A percentile compares a stretch with the other conserved stretches of the same genome.
Evolutionary conservation across 2,797 vertebrate species (phyloP).

Genomic region (Synaphobranchus kaupii): DNA sequence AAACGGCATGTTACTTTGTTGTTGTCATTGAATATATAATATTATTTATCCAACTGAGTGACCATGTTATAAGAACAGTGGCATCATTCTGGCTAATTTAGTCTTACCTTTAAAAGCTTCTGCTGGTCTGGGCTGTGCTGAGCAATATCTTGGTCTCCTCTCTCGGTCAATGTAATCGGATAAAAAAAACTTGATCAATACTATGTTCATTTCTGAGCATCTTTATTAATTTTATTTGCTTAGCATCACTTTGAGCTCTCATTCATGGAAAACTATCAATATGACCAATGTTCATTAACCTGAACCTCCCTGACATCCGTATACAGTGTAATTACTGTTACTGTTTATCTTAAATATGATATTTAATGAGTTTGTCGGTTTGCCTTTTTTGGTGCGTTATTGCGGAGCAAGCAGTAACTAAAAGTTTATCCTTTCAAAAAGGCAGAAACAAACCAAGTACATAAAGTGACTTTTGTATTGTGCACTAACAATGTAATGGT

Average conservation of each 20-base stretch:
- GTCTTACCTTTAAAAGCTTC: background rate
- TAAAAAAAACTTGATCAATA: background rate
- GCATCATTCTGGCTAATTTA: background rate
- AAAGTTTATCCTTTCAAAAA: background rate
- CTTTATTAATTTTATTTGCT: background rate
- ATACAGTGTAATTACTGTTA: background rate
- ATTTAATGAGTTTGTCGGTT: background rate
- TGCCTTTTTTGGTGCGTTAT: background rate
- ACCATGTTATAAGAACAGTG: background rate
- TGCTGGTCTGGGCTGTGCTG: background rate
- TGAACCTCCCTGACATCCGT: background rate
- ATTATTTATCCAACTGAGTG: background rate
- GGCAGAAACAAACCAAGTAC: background rate
- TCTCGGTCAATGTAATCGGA: background rate
- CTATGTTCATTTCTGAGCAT: background rate
- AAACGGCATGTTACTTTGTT: background rate
- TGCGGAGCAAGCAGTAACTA: too few relatives aligned
- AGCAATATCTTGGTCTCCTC: background rate
- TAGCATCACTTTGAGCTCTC: background rate
- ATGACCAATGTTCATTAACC: background rate
- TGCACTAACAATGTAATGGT: background rate
- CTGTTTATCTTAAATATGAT: background rate
- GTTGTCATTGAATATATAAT: background rate
- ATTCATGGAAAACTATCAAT: background rate
- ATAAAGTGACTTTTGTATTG: background rate